These are phyloP conservation scores for Aldabrachelys gigantea DNA, from an alignment of 2,113 vertebrate species.

Conservation along the genomic window DNA sequence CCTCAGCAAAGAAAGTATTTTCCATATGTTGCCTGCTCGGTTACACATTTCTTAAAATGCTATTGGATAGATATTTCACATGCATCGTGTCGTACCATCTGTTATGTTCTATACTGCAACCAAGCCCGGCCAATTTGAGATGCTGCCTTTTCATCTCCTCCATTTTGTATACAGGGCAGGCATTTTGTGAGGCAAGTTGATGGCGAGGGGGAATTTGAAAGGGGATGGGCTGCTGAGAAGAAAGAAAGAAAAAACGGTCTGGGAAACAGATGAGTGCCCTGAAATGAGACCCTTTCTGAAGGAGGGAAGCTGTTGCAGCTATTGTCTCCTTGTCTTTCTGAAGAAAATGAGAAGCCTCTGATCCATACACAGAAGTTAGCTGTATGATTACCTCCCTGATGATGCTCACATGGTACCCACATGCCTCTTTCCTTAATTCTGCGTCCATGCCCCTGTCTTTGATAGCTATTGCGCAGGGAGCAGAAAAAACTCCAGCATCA, in stretches of 20 bases:
- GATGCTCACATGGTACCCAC: rapidly evolving
- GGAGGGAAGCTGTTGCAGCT: neutral
- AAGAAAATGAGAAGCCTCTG: neutral
- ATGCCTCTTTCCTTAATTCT: rapidly evolving
- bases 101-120: conserved; percentile 81
- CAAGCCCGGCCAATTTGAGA: conserved; percentile 78
- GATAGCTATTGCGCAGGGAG: rapidly evolving
- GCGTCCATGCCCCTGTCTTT: neutral
- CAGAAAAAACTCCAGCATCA: conserved; percentile 11
- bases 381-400: rapidly evolving
- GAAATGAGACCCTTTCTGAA: neutral
- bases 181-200: conserved; percentile 68
- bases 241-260: neutral
- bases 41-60: conserved; percentile 69
- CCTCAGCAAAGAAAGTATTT: conserved; percentile 60
- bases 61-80: conserved; percentile 81
- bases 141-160: conserved; percentile 82
- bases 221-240: neutral
- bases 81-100: conserved; percentile 79
- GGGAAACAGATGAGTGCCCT: neutral
- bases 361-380: rapidly evolving
- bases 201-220: neutral
- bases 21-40: conserved; percentile 72
- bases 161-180: conserved; percentile 79
- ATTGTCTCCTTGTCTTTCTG: neutral